Evolutionary conservation across 2,888 invertebrate genomes (phyloP).

Genomic region (Cataglyphis rosenhaueri): DNA sequence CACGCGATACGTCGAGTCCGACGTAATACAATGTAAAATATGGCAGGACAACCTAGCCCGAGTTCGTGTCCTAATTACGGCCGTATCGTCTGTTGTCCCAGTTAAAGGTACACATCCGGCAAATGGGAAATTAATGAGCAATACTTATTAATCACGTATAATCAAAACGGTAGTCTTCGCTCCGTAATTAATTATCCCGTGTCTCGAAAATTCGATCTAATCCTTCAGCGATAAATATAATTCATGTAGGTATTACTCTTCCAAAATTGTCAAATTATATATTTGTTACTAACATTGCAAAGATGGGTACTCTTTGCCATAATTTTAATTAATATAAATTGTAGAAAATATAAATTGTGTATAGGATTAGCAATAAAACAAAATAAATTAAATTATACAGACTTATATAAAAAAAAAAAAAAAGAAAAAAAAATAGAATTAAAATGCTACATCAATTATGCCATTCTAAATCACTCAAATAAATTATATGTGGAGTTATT

Average conservation of each 20-base stretch:
- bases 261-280: not conserved
- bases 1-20: constrained; percentile 40
- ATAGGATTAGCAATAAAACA: not conserved
- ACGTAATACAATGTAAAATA: constrained; percentile 74
- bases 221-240: constrained; percentile 20
- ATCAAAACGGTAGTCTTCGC: constrained; percentile 59
- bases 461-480: not conserved
- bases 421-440: not conserved
- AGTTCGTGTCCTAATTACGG: constrained; percentile 71
- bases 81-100: constrained; percentile 65
- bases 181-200: constrained; percentile 67
- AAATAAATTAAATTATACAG: not conserved
- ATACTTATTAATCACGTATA: constrained; percentile 74
- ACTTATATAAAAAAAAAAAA: not conserved
- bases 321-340: not conserved
- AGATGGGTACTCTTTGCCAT: not conserved
- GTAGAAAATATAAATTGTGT: not conserved
- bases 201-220: constrained; percentile 29
- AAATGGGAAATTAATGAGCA: constrained; percentile 73
- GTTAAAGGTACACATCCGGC: constrained; percentile 58
- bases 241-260: not conserved
- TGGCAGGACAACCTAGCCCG: constrained; percentile 56
- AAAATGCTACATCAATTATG: not conserved
- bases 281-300: not conserved
- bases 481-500: not conserved